Conservation (phyloP, 2,113 vertebrate genomes). For the Brachypodius melanocephalos region DNA sequence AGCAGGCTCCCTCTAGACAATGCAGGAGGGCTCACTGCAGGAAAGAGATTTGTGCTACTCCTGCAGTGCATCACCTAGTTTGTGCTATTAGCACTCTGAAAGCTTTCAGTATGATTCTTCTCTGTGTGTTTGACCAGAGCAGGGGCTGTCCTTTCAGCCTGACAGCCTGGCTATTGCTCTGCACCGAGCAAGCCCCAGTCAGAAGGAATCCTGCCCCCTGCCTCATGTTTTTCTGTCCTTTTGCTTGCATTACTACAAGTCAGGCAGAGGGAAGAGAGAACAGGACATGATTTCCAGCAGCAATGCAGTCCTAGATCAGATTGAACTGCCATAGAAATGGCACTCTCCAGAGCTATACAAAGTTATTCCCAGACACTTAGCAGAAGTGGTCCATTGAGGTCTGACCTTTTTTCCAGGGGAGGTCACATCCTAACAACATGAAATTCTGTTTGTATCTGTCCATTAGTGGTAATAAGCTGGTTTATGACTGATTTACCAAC, state of each 20-base stretch:
- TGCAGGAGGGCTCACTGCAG: not conserved
- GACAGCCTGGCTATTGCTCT: not conserved
- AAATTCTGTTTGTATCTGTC: not conserved
- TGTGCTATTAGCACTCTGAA: not conserved
- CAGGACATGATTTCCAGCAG: not conserved
- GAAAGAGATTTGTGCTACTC: not conserved
- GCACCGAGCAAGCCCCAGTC: not conserved
- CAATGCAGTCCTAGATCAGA: not conserved
- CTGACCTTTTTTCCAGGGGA: not conserved
- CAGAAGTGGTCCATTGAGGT: not conserved
- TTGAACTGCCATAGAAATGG: not conserved
- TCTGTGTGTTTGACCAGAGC: not conserved
- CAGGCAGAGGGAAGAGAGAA: not conserved
- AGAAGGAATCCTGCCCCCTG: rapidly evolving
- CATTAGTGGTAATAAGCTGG: not conserved
- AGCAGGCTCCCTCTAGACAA: not conserved
- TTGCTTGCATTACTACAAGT: not conserved
- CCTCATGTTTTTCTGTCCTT: not conserved
- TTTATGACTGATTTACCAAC: not conserved
- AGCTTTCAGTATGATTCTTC: not conserved
- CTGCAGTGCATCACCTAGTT: not conserved
- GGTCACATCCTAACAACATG: not conserved
- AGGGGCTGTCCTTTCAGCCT: not conserved
- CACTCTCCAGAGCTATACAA: not conserved
- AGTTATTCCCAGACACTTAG: not conserved